phyloP scores from a whole-genome alignment of 1,140 invertebrate species.

The Tribolium castaneum region DNA sequence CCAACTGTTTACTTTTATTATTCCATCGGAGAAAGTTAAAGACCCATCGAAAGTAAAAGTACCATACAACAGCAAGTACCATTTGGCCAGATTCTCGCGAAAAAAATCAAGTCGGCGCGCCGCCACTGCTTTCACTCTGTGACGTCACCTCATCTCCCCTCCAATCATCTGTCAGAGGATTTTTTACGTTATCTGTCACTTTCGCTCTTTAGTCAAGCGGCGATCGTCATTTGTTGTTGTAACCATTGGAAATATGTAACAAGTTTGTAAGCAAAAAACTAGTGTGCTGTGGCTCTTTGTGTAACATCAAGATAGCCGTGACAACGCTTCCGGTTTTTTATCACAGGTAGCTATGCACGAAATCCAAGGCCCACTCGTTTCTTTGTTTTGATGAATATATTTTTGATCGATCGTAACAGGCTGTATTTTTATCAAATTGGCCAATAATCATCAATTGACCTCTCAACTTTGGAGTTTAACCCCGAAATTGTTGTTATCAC shows the following conservation, averaged over 20 bases:
- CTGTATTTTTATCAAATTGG: neutral
- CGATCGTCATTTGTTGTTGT: neutral
- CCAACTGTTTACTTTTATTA: neutral
- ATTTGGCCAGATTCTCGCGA: neutral
- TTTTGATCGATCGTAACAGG: no score
- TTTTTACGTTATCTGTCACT: slow-evolving; percentile 31
- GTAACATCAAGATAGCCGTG: neutral
- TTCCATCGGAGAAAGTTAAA: neutral
- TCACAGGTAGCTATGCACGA: neutral
- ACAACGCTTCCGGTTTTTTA: neutral
- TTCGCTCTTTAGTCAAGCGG: slow-evolving; percentile 12
- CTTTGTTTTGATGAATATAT: neutral
- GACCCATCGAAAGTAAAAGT: slow-evolving; percentile 6
- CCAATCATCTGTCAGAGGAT: neutral
- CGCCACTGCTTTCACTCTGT: slow-evolving; percentile 9
- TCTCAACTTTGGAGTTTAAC: neutral
- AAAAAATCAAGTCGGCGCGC: neutral
- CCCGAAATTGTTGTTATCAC: neutral
- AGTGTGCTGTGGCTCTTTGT: neutral
- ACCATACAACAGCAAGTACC: slow-evolving; percentile 1
- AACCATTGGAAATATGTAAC: neutral
- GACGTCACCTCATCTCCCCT: slow-evolving; percentile 1
- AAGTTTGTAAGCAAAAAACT: neutral
- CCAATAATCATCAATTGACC: neutral
- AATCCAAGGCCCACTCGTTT: no score